These are phyloP conservation scores for Bujurquina vittata DNA, from an alignment of 2,113 vertebrate genomes.

Conservation along the genomic window DNA sequence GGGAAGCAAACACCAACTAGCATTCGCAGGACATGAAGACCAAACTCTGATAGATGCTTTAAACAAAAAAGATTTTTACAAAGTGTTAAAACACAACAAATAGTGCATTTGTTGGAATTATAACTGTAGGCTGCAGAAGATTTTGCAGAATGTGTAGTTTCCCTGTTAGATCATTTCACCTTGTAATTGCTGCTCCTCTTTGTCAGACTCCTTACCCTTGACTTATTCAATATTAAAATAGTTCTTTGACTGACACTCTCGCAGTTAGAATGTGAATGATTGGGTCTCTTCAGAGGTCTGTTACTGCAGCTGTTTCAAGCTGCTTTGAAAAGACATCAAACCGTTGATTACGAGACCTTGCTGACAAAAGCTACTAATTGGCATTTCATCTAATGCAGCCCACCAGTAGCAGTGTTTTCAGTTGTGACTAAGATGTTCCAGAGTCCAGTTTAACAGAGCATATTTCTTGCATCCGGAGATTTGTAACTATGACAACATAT, in stretches of 20 bases:
- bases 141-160: background rate
- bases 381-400: conserved; percentile 29
- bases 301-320: conserved; percentile 42
- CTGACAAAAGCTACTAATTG: conserved; percentile 50
- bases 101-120: background rate
- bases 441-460: background rate
- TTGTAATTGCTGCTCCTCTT: conserved; percentile 1
- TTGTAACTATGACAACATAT: background rate
- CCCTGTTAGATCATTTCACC: conserved; percentile 1
- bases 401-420: conserved; percentile 28
- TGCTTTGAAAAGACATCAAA: conserved; percentile 46
- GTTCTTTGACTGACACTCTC: conserved; percentile 36
- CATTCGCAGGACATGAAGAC: background rate
- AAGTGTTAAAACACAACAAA: background rate
- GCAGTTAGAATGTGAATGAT: conserved; percentile 29
- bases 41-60: background rate
- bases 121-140: background rate
- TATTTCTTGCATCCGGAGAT: background rate
- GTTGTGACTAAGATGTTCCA: conserved; percentile 13
- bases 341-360: conserved; percentile 25
- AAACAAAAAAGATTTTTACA: background rate
- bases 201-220: background rate
- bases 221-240: conserved; percentile 39
- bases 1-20: background rate
- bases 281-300: conserved; percentile 27